Conservation (phyloP, 2,113 vertebrate species). For the Siniperca chuatsi region DNA sequence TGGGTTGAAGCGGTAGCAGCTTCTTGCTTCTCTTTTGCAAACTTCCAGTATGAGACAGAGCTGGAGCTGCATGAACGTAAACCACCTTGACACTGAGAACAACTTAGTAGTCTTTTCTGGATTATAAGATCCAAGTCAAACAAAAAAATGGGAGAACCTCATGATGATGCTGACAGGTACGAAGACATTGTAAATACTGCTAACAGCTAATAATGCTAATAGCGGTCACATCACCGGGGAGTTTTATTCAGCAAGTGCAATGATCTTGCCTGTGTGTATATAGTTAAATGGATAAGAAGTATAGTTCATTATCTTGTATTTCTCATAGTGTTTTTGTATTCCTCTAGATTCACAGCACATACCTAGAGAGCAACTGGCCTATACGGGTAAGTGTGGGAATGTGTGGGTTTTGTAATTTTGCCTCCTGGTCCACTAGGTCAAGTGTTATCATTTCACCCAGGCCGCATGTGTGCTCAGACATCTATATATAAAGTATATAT, state of each 20-base stretch:
- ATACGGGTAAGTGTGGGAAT: conserved; percentile 86
- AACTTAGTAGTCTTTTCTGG: background rate
- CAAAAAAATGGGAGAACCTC: background rate
- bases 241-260: background rate
- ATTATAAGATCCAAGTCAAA: background rate
- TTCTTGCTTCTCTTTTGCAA: background rate
- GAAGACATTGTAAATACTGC: background rate
- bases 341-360: conserved; percentile 95
- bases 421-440: background rate
- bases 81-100: background rate
- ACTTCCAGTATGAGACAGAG: background rate
- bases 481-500: no score
- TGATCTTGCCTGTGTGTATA: background rate
- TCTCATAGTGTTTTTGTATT: conserved; percentile 32
- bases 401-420: background rate
- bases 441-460: background rate
- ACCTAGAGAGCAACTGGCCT: conserved; percentile 99
- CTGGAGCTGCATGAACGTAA: background rate
- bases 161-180: background rate
- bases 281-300: background rate
- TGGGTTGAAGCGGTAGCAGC: no score
- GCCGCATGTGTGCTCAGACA: background rate
- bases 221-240: background rate
- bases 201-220: background rate
- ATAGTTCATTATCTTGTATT: background rate